Percentiles rank a stretch among this genome's conserved stretches.
Conservation (phyloP, 2,888 invertebrate genomes). For the Azorinus chamasolen region DNA sequence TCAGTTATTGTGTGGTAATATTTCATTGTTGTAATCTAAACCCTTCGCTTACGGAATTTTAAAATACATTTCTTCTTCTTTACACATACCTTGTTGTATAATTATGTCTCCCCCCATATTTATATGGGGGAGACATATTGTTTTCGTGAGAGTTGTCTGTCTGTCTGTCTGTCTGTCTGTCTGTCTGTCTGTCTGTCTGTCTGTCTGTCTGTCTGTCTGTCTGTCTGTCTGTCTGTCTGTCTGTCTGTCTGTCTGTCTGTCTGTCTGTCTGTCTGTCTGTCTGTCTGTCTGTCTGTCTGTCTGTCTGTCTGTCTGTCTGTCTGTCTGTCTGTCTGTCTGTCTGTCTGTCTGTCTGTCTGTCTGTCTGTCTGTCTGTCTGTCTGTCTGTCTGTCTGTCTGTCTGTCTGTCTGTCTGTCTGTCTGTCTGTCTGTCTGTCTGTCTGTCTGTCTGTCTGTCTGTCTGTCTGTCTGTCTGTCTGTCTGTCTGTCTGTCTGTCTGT, state of each 20-base stretch:
- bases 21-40: too few species aligned
- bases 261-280: slow-evolving; percentile 11
- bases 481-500: slow-evolving; percentile 2
- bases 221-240: slow-evolving; percentile 9
- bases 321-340: slow-evolving; percentile 7
- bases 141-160: too few species aligned
- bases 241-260: slow-evolving; percentile 10
- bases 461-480: slow-evolving; percentile 21
- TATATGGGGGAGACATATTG: too few species aligned
- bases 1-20: too few species aligned
- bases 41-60: too few species aligned
- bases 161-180: slow-evolving; percentile 7
- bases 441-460: slow-evolving; percentile 13
- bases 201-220: slow-evolving; percentile 9
- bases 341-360: slow-evolving; percentile 9
- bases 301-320: slow-evolving; percentile 9
- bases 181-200: slow-evolving; percentile 9
- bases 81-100: too few species aligned
- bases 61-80: too few species aligned
- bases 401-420: background rate
- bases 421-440: slow-evolving; percentile 8
- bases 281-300: slow-evolving; percentile 13
- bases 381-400: background rate
- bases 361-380: slow-evolving; percentile 4
- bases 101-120: too few species aligned